These are phyloP conservation scores for Falco berigora DNA, from an alignment of 2,797 vertebrate genomes.

Conservation along the genomic window DNA sequence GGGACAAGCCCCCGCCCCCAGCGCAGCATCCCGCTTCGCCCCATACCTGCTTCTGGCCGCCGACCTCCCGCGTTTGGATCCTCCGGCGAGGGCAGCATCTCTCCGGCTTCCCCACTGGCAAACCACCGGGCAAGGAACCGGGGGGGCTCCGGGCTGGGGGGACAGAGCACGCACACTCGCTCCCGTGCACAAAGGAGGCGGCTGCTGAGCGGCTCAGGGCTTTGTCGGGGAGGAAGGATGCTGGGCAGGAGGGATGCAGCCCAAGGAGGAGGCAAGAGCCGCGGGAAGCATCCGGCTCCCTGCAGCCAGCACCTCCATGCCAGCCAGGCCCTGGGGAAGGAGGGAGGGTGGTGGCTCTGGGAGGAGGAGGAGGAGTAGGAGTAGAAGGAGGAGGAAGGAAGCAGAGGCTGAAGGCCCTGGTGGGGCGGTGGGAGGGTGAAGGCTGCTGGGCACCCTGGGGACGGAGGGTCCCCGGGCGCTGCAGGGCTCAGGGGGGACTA, in stretches of 20 bases:
- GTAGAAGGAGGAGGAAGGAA: not conserved
- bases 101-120: not conserved
- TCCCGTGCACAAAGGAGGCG: not conserved
- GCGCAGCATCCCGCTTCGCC: not conserved
- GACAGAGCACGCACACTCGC: not conserved
- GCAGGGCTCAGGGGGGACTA: not conserved
- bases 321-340: not conserved
- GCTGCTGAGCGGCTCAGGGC: not conserved
- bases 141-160: not conserved
- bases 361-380: not conserved
- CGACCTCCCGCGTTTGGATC: not conserved
- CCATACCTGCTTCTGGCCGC: not conserved
- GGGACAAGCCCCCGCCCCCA: not conserved
- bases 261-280: not conserved
- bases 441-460: not conserved
- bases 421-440: not conserved
- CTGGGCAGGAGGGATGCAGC: not conserved
- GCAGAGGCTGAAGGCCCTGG: not conserved
- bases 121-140: not conserved
- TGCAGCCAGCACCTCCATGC: conserved; percentile 7
- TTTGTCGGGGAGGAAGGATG: not conserved
- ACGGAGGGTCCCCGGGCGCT: not conserved
- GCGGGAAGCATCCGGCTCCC: not conserved
- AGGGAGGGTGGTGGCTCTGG: not conserved
- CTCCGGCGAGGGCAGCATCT: not conserved